Percentiles rank a stretch among this genome's conserved stretches.
Evolutionary conservation across 2,113 vertebrate genomes (phyloP).

Genomic region (Ifrita kowaldi): DNA sequence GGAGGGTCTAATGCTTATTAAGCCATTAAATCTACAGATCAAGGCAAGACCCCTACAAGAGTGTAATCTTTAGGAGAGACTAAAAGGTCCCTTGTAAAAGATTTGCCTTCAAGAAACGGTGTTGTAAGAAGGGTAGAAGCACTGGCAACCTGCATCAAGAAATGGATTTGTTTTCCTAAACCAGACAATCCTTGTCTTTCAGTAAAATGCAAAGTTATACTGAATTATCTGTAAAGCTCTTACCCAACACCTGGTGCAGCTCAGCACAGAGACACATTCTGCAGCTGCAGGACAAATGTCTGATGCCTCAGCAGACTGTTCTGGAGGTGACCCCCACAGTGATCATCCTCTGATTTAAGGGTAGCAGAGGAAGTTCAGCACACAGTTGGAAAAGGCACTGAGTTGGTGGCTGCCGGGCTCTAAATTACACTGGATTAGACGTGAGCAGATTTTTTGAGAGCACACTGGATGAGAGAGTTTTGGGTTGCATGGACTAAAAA

Average conservation of each 20-base stretch:
- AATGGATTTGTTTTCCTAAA: background rate
- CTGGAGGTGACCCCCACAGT: background rate
- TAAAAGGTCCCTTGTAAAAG: slow-evolving; percentile 17
- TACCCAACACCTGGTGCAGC: background rate
- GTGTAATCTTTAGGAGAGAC: background rate
- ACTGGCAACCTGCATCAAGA: background rate
- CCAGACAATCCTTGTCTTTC: background rate
- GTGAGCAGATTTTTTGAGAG: background rate
- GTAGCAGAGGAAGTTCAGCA: background rate
- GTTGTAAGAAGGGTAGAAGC: background rate
- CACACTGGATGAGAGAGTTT: background rate
- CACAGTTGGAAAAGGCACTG: background rate
- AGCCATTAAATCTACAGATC: slow-evolving; percentile 28
- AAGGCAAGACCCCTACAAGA: slow-evolving; percentile 20
- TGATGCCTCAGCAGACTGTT: background rate
- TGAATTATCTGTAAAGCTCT: background rate
- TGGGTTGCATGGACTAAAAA: background rate
- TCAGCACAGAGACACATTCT: background rate
- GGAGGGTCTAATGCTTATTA: slow-evolving; percentile 36
- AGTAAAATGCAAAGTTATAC: background rate
- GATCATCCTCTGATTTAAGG: background rate
- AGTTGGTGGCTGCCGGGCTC: background rate
- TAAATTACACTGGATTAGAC: background rate
- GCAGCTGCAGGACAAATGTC: background rate
- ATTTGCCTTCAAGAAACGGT: background rate